phyloP scores from a whole-genome alignment of 2,888 invertebrate species.

The Ditula angustiorana region DNA sequence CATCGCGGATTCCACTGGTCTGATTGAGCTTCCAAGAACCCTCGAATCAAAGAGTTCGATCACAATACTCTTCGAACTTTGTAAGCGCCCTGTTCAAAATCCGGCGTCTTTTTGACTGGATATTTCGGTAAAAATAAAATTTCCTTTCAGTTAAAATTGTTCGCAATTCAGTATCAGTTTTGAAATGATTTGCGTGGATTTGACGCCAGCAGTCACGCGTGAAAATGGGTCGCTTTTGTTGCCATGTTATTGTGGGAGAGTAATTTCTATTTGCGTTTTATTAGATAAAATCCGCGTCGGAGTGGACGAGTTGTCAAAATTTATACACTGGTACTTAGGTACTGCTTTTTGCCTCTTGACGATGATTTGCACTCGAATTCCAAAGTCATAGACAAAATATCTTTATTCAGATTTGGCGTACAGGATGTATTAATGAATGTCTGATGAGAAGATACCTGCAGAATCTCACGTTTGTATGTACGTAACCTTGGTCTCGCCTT shows the following conservation, averaged over 20 bases:
- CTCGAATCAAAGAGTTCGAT: conserved; percentile 48
- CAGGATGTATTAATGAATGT: too few species aligned
- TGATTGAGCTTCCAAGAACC: conserved; percentile 37
- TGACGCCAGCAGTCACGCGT: conserved; percentile 1
- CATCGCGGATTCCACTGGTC: not conserved
- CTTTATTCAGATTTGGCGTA: too few species aligned
- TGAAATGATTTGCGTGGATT: conserved; percentile 12
- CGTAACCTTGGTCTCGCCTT: too few species aligned
- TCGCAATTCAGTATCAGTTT: conserved; percentile 8
- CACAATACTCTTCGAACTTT: conserved; percentile 51
- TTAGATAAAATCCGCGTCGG: not conserved
- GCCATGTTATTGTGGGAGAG: not conserved
- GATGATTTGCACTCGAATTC: too few species aligned
- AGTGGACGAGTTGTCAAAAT: not conserved
- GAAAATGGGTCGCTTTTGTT: conserved; percentile 10
- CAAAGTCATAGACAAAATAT: too few species aligned
- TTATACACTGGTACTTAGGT: too few species aligned
- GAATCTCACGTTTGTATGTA: too few species aligned
- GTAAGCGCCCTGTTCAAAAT: conserved; percentile 38
- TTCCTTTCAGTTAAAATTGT: not conserved
- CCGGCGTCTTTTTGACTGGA: conserved; percentile 41
- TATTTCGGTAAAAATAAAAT: conserved; percentile 20
- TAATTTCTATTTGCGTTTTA: conserved; percentile 5
- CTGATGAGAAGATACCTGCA: too few species aligned
- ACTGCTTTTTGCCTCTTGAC: too few species aligned